A percentile compares a stretch with the other conserved stretches of the same genome.
phyloP scores from a whole-genome alignment of 2,888 invertebrate species.

The Tortricodes alternella region DNA sequence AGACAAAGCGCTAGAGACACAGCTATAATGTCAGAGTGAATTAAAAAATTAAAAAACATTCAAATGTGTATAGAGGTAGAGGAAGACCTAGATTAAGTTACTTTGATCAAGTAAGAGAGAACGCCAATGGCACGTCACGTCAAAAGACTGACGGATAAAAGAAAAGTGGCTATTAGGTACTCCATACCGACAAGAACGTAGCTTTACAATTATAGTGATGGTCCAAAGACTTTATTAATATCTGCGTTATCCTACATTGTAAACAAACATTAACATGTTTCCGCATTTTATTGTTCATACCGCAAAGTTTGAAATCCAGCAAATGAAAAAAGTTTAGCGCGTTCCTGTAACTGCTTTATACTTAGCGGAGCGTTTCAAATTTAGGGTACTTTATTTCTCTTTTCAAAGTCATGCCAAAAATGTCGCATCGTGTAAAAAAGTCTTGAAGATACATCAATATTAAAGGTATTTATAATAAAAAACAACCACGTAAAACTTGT shows the following conservation, averaged over 20 bases:
- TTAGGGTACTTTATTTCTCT: conserved; percentile 8
- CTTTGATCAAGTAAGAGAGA: no score
- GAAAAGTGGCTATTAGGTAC: no score
- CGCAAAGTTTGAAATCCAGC: conserved; percentile 24
- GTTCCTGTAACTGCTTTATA: conserved; percentile 22
- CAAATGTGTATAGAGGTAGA: no score
- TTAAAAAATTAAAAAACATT: no score
- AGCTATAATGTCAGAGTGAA: no score
- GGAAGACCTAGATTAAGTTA: no score
- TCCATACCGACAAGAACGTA: no score
- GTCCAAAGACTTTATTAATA: background rate
- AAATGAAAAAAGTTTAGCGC: conserved; percentile 30
- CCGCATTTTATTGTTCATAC: conserved; percentile 28
- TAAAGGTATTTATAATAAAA: background rate
- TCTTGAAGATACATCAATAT: background rate
- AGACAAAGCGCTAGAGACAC: no score
- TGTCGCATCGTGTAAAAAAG: background rate
- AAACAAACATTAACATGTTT: conserved; percentile 27
- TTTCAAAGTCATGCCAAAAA: background rate
- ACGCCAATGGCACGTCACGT: no score
- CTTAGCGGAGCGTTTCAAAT: conserved; percentile 21
- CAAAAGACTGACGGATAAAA: no score
- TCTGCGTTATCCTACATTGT: background rate
- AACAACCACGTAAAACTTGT: no score
- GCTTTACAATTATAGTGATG: no score